Base-by-base conservation (phyloP, 2,113 vertebrate species). In the Sebastes fasciatus region DNA sequence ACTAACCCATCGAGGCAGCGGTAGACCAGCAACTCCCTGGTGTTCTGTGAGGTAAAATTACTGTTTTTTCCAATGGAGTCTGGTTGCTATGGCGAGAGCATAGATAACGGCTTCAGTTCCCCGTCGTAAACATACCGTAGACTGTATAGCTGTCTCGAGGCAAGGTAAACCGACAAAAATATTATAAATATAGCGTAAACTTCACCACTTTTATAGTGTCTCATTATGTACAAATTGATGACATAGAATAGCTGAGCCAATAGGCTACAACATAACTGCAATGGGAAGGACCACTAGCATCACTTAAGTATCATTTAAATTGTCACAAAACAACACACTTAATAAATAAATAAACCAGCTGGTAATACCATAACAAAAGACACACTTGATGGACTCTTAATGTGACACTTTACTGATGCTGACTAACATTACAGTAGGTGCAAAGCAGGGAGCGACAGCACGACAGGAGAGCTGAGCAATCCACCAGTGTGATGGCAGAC, bases 401-500 rank as follows among this genome's bases (percentile, higher is more conserved):
- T 67, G 64, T 65, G 75, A 79, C 70, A 72, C 69, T 72, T 74
- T 42, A 62, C 54, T 21, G 68, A 51, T 34, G 64, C 73, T 54
- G 69, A 76, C 43, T 74, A 80, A 80, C 54, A 84, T 77, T 49
- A 34, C 34, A 62, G 43, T 66, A 75, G 19, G 64, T 52, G 19
- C 66, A 61, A 23, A 83, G 69, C 49, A 42, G 17, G 73, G 51
- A 74, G 81, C 71, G 54, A 54, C 66, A 79, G 75, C 71, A 52
- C n/a, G 3, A 87, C 90, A 71, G 83, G 63, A 87, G 71, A 82
- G 71, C 74, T 66, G 72, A 91, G 77, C 80, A 88, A 40, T 81
- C 83, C 81, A 86, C 80, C 80, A 82, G 80, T 64, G 80, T 62
- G 80, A 72, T 85, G 89, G 74, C 88, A 87, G 88, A 77, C 80